phyloP scores from a whole-genome alignment of 1,140 invertebrate genomes.

The Trichomalopsis sarcophagae region DNA sequence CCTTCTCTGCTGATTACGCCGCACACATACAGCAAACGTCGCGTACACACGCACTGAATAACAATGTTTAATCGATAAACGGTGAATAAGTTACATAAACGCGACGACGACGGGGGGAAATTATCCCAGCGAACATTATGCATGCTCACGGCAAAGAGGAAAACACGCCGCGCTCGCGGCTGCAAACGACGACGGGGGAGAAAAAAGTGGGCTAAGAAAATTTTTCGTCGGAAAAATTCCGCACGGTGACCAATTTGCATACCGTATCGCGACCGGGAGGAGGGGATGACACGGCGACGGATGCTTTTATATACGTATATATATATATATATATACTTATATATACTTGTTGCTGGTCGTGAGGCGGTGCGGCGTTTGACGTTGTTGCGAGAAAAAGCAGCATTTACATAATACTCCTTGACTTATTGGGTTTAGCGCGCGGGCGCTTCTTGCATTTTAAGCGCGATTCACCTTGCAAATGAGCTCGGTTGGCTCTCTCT shows the following conservation, averaged over 20 bases:
- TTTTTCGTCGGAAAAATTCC: constrained; percentile 28
- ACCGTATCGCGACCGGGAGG: background rate
- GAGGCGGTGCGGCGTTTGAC: background rate
- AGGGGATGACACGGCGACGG: constrained; percentile 23
- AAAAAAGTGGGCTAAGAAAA: background rate
- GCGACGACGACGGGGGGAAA: background rate
- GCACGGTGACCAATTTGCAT: constrained; percentile 22
- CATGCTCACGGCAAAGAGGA: background rate
- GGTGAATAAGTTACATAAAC: background rate
- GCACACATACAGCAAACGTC: no score
- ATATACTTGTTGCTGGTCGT: constrained; percentile 45
- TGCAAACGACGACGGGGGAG: no score
- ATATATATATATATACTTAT: background rate
- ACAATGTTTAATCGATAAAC: constrained; percentile 12
- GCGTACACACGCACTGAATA: constrained; percentile 12
- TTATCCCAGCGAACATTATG: background rate
- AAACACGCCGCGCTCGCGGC: background rate
- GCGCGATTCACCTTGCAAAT: constrained; percentile 46
- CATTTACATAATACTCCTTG: constrained; percentile 47
- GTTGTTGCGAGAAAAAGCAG: constrained; percentile 39
- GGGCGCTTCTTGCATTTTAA: constrained; percentile 31
- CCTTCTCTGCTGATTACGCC: no score
- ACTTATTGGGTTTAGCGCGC: constrained; percentile 43
- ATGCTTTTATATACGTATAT: no score
- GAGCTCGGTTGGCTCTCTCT: background rate